Evolutionary conservation across 2,113 vertebrate genomes (phyloP), one percentile per base, ranked within the genome.

Genomic region (Galeopterus variegatus): DNA sequence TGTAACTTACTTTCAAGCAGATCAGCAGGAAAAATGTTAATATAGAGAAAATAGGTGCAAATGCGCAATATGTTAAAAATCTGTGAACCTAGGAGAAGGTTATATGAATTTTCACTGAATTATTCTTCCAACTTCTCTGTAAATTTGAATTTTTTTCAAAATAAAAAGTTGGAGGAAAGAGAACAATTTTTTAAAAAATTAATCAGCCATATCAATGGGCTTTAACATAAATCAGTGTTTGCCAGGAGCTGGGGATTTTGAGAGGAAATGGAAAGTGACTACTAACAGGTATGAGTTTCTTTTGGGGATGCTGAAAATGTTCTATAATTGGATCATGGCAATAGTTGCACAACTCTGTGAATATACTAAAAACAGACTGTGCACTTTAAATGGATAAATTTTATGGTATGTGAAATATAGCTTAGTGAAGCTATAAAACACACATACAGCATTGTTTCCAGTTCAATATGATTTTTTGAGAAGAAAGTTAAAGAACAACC

Each of bases 21-120:
- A 23, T 84, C 11, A 90, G n/a, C 12, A 84, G 64, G 77, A 56
- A 88, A 86, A 85, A 76, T 76, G 84, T 80, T 60, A 69, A 89
- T n/a, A 84, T 0, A 90, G 10, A 84, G n/a, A 33, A 52, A 83
- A 9, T 62, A 41, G 41, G 41, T 41, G 4, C 41, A 41, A 41
- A 80, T 41, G 14, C 18, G 5, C 26, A 72, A 48, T 3, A 64
- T 8, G 19, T 52, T 76, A 45, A 85, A 65, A 58, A 58, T 56
- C 1, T 67, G 33, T 81, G 15, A 72, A 48, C 60, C 15, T 56
- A 21, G 19, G 67, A 75, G 19, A 75, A 75, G 6, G 14, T 10
- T 23, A 65, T 11, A 33, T 81, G 48, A 58, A 33, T 76, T 83
- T n/a, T 50, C 50, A 50, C 0, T 67, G 12, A 96, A 52, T 86